Evolutionary conservation across 2,113 vertebrate species (phyloP), one percentile per base, ranked within the genome.

Genomic region (Channa argus): DNA sequence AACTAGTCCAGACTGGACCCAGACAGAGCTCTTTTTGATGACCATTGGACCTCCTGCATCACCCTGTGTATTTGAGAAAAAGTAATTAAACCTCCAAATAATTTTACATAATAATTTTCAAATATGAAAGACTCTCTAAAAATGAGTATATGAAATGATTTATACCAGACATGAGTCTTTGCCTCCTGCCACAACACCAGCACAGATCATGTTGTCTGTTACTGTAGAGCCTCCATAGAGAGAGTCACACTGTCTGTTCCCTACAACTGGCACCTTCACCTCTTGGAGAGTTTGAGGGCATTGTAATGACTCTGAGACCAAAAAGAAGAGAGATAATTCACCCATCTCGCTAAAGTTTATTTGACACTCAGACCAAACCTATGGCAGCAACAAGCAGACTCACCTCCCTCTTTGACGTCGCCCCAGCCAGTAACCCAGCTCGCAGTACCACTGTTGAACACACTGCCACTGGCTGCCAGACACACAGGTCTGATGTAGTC

Each of bases 31-130:
- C 82, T 94, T 91, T 76, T 89, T 84, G 78, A 74, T 92, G 81
- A 96, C 94, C 80, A 98, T 71, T 34, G 96, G 95, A 71, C 96
- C 96, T 41, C 96, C 95, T 2, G 96, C 96, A 53, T 97, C 96
- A 45, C 96, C 96, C 95, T 97, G 64, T 24, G 24, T 24, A 24
- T 24, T 24, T 24, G 24, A 24, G 24, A 24, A 24, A 24, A 24
- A 24, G 24, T 24, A 24, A 24, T 24, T 24, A 24, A 24, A 24
- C 24, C 24, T 24, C 24, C 24, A 24, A 24, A 24, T 24, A 24
- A 24, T 24, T 24, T 24, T 24, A 24, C 1, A 24, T 1, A 24
- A 24, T 24, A 24, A 24, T 24, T 24, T 24, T 24, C 24, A 24
- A 24, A 24, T 24, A 24, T 24, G 24, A 24, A 24, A 24, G 24